phyloP scores from a whole-genome alignment of 2,113 vertebrate species.

The Capreolus pygargus region DNA sequence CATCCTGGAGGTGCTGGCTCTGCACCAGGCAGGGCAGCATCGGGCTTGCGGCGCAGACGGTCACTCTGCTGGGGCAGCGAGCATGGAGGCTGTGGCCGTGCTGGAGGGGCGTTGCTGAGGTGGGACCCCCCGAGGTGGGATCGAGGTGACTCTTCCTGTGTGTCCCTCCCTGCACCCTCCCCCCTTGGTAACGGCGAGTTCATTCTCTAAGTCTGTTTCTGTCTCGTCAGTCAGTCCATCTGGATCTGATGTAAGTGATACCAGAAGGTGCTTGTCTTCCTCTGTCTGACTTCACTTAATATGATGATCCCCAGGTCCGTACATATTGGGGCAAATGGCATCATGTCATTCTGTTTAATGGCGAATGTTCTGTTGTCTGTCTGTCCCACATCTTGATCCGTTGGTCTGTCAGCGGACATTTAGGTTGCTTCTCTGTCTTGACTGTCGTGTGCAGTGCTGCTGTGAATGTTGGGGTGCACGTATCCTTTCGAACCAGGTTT shows the following conservation, averaged over 20 bases:
- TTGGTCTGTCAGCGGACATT: fast-evolving
- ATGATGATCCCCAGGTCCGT: neutral
- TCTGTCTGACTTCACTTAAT: neutral
- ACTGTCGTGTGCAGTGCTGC: neutral
- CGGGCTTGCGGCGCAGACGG: neutral
- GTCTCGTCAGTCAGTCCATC: neutral
- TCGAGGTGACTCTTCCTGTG: neutral
- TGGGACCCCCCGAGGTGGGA: neutral
- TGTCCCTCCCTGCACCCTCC: neutral
- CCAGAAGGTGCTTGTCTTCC: neutral
- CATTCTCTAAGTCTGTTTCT: neutral
- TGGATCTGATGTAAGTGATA: fast-evolving
- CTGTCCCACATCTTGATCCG: fast-evolving
- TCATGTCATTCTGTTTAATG: fast-evolving
- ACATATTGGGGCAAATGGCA: fast-evolving
- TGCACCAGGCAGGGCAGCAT: neutral
- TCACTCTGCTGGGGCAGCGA: neutral
- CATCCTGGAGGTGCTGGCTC: neutral
- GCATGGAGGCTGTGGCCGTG: neutral
- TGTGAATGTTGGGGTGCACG: fast-evolving
- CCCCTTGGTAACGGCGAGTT: fast-evolving
- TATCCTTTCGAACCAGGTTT: neutral
- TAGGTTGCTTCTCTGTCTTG: neutral
- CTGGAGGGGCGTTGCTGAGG: neutral
- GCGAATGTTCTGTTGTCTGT: fast-evolving